A percentile compares a stretch with the other conserved stretches of the same genome.
These are phyloP conservation scores for Troides aeacus DNA, from an alignment of 2,888 invertebrate genomes.

Conservation along the genomic window DNA sequence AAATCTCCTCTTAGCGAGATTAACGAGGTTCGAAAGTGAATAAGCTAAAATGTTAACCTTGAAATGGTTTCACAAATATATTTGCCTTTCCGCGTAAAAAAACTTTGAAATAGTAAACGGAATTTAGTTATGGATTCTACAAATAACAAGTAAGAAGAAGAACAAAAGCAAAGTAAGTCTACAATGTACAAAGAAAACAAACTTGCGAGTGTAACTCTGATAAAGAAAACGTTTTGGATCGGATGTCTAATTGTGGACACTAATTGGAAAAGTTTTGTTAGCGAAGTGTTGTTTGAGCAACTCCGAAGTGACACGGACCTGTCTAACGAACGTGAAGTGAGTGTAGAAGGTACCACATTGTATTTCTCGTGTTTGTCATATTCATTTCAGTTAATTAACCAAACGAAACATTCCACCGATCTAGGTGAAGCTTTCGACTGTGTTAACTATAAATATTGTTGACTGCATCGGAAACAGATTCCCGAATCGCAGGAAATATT, in stretches of 20 bases:
- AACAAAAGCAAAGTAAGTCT: not conserved
- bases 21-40: too few species aligned
- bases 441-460: too few species aligned
- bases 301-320: not conserved
- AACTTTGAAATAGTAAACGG: not conserved
- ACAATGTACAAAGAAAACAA: conserved; percentile 4
- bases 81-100: not conserved
- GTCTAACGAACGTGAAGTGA: not conserved
- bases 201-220: not conserved
- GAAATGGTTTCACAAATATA: too few species aligned
- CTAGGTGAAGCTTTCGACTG: too few species aligned
- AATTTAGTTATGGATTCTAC: not conserved
- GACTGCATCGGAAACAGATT: too few species aligned
- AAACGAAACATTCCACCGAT: not conserved
- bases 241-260: conserved; percentile 7
- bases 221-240: conserved; percentile 8
- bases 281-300: conserved; percentile 4
- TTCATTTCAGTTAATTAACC: not conserved
- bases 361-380: not conserved
- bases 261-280: conserved; percentile 10
- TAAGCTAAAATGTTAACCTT: too few species aligned
- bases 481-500: too few species aligned
- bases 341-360: not conserved
- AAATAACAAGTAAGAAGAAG: not conserved
- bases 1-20: too few species aligned